Conservation (phyloP, 2,797 vertebrate species). For the Sebastes steindachneri region DNA sequence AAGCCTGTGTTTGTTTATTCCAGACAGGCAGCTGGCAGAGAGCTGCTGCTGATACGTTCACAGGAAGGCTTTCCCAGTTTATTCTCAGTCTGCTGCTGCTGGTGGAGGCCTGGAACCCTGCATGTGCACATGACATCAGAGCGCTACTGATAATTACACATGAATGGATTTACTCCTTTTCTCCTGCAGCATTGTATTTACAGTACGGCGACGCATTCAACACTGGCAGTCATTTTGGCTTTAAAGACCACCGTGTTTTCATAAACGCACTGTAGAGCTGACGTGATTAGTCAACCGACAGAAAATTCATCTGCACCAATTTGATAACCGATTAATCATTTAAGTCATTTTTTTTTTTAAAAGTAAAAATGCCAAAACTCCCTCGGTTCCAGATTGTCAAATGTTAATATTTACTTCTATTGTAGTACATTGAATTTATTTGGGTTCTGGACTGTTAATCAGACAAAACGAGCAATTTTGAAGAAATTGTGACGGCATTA, state of each 20-base stretch:
- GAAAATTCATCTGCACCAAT: not conserved
- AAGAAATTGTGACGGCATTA: not conserved
- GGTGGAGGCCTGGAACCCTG: conserved; percentile 33
- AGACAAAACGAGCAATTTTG: not conserved
- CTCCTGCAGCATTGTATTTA: not conserved
- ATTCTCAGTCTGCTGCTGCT: conserved; percentile 7
- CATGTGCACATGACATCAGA: conserved; percentile 44
- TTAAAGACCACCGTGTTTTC: not conserved
- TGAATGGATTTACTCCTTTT: conserved; percentile 5
- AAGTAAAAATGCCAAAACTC: not conserved
- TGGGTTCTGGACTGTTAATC: not conserved
- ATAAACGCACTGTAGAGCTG: not conserved
- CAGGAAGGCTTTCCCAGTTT: conserved; percentile 49
- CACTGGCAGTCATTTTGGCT: not conserved
- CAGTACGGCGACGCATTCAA: not conserved
- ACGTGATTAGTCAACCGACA: not conserved
- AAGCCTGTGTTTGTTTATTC: conserved; percentile 73
- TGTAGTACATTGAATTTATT: not conserved
- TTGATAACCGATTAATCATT: not conserved
- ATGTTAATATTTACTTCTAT: not conserved
- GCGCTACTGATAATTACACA: conserved; percentile 41
- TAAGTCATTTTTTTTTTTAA: not conserved
- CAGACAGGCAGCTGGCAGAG: conserved; percentile 68
- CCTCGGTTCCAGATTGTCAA: not conserved
- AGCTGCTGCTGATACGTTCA: conserved; percentile 57